Evolutionary conservation across 2,888 invertebrate genomes (phyloP).

Genomic region (Hypomecis atomaria): DNA sequence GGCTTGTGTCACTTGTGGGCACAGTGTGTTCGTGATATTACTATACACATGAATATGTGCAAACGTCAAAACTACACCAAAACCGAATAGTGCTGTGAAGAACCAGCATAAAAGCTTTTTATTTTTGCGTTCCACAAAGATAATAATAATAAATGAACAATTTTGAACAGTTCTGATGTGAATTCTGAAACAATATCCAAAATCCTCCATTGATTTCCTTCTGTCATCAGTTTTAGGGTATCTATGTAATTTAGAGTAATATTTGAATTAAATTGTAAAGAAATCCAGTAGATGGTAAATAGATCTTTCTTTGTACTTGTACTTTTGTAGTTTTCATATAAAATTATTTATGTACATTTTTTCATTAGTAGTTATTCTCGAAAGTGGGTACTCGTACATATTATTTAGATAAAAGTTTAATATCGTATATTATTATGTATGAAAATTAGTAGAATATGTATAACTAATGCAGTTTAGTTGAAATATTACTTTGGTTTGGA

Average conservation of each 20-base stretch:
- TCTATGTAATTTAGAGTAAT: slow-evolving; percentile 55
- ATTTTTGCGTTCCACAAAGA: too few relatives aligned
- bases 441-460: neutral
- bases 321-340: slow-evolving; percentile 33
- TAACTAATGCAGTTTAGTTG: slow-evolving; percentile 59
- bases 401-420: slow-evolving; percentile 3
- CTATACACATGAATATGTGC: too few relatives aligned
- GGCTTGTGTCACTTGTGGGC: too few relatives aligned
- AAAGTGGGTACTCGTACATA: too few relatives aligned
- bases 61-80: too few relatives aligned
- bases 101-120: too few relatives aligned
- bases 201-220: slow-evolving; percentile 1
- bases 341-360: too few relatives aligned
- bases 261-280: slow-evolving; percentile 69
- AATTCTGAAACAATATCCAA: slow-evolving; percentile 2
- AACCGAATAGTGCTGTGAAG: too few relatives aligned
- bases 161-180: neutral
- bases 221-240: slow-evolving; percentile 21
- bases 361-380: too few relatives aligned
- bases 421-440: neutral
- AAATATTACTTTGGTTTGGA: slow-evolving; percentile 64
- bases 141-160: too few relatives aligned
- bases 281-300: slow-evolving; percentile 17
- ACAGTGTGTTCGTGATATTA: too few relatives aligned
- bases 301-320: slow-evolving; percentile 26